Conservation (phyloP, 2,888 invertebrate genomes). For the Eupithecia abbreviata region DNA sequence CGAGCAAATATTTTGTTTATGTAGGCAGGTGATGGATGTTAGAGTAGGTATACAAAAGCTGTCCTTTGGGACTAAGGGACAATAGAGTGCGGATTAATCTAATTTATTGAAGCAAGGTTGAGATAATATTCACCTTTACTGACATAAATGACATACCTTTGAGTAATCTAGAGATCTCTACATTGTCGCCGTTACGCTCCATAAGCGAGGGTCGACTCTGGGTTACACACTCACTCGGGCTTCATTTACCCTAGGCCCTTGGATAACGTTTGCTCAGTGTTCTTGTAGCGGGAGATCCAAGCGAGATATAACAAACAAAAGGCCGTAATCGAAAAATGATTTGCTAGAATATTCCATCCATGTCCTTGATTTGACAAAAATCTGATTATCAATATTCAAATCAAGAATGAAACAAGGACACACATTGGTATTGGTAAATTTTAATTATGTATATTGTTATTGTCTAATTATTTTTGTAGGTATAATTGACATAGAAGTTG, state of each 20-base stretch:
- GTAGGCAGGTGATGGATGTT: slow-evolving; percentile 14
- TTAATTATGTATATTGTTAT: no score
- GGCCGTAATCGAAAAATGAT: not conserved
- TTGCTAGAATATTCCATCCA: not conserved
- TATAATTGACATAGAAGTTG: no score
- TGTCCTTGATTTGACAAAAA: not conserved
- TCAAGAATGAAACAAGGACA: not conserved
- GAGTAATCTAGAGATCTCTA: slow-evolving; percentile 57
- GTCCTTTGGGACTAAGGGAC: slow-evolving; percentile 8
- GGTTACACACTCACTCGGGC: not conserved
- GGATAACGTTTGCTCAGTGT: not conserved
- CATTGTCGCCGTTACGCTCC: slow-evolving; percentile 43
- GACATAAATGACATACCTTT: slow-evolving; percentile 38
- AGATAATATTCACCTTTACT: slow-evolving; percentile 17
- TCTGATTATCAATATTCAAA: not conserved
- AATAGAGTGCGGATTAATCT: slow-evolving; percentile 14
- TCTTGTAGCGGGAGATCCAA: not conserved
- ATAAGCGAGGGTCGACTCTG: slow-evolving; percentile 7
- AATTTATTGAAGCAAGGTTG: slow-evolving; percentile 9
- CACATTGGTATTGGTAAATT: no score
- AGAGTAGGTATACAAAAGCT: slow-evolving; percentile 5
- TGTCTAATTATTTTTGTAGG: no score
- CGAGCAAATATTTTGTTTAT: slow-evolving; percentile 15
- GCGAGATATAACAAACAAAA: not conserved
- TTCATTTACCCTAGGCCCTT: not conserved